Conservation (phyloP, 2,113 vertebrate genomes). For the Argyrosomus japonicus region DNA sequence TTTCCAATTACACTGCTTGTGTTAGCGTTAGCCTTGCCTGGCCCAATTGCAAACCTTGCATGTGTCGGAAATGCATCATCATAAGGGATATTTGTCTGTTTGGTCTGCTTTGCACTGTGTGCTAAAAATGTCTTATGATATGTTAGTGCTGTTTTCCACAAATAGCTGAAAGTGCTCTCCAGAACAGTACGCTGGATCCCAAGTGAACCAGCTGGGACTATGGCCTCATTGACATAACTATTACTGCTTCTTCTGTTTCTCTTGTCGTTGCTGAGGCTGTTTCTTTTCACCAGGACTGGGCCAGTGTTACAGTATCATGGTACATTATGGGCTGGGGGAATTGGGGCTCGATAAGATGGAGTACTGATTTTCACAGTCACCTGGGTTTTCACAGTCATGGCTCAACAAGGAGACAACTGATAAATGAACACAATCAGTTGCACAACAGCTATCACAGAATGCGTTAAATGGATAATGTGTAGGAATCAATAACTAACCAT, state of each 20-base stretch:
- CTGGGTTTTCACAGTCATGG: slow-evolving; percentile 16
- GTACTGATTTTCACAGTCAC: slow-evolving; percentile 28
- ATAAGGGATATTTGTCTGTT: slow-evolving; percentile 39
- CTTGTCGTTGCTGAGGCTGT: slow-evolving; percentile 19
- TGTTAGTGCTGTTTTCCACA: slow-evolving; percentile 36
- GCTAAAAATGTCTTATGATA: slow-evolving; percentile 32
- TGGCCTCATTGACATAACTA: slow-evolving; percentile 53
- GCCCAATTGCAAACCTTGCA: slow-evolving; percentile 29
- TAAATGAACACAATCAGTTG: slow-evolving; percentile 9
- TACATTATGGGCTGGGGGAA: slow-evolving; percentile 49
- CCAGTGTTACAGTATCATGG: slow-evolving; percentile 20
- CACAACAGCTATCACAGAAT: neutral
- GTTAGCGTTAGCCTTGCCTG: slow-evolving; percentile 34
- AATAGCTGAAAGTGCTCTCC: slow-evolving; percentile 50
- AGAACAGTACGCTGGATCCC: slow-evolving; percentile 48
- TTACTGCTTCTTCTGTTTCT: slow-evolving; percentile 37
- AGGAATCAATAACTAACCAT: neutral
- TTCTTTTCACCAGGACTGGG: slow-evolving; percentile 25
- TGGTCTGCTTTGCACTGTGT: slow-evolving; percentile 6
- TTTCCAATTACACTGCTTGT: slow-evolving; percentile 59
- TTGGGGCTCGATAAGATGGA: slow-evolving; percentile 24
- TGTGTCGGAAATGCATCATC: slow-evolving; percentile 54
- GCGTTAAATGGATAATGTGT: slow-evolving; percentile 7
- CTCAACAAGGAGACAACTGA: slow-evolving; percentile 7
- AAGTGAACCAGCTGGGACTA: slow-evolving; percentile 36